Base-by-base conservation (phyloP, 2,113 vertebrate genomes). In the Tragulus kanchil region DNA sequence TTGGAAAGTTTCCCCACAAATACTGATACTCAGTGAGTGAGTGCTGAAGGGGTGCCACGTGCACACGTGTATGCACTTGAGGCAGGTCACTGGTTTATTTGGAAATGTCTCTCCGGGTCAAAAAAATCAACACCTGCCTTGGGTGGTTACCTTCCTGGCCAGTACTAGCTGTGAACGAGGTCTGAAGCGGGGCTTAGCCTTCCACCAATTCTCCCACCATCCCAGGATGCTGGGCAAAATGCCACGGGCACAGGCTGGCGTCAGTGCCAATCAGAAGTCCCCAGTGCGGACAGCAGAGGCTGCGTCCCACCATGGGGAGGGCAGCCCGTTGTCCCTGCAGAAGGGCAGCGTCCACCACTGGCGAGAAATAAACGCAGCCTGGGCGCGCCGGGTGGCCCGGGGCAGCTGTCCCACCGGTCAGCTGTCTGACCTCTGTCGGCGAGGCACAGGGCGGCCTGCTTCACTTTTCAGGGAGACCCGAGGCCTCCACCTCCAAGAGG, bases 381-480 rank as follows among this genome's bases (percentile, higher is more conserved):
- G 92, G 89, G 67, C 14, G 7, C 0, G 1, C 11, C 42, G 14
- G 77, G 64, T 5, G 13, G 85, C 94, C 67, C 54, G 28, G 3
- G 77, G 92, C 26, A 3, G 82, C 71, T 48, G 71, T 82, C 88
- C 71, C 50, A 73, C 36, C 12, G 23, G 56, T 19, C 10, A 1
- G 59, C 4, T 67, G 77, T 83, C 89, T 7, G 11, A 36, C 83
- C 73, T 91, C 71, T 52, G 26, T 1, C 6, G 65, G 95, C 0
- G 0, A 50, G 78, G 73, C 36, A n/a, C 45, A 14, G 0, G 2
- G 78, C 50, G 21, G 59, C 52, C 1, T 21, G 54, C 69, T 75
- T 77, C 61, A 58, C n/a, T 92, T 81, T 81, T 79, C 94, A 89
- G 93, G 78, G 56, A 95, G 94, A 95, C 14, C 54, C 15, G 23